These are phyloP conservation scores for Peromyscus polionotus DNA, from an alignment of 2,113 vertebrate species.

Conservation along the genomic window DNA sequence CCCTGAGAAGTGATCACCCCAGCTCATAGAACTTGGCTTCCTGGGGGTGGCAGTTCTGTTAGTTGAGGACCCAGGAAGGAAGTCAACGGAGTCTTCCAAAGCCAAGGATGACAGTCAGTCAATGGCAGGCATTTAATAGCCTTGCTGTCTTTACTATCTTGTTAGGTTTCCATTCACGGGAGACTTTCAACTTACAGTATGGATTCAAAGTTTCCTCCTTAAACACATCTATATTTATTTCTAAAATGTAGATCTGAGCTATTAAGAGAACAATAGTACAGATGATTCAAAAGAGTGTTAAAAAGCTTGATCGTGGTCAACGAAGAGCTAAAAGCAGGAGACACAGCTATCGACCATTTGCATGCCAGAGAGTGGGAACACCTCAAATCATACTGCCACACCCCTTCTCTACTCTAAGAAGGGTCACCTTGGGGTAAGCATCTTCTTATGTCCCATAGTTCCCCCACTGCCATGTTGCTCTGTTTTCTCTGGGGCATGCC, in stretches of 20 bases:
- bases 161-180: not conserved
- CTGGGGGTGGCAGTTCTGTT: not conserved
- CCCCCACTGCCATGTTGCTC: not conserved
- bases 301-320: slow-evolving; percentile 18
- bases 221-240: not conserved
- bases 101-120: not conserved
- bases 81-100: not conserved
- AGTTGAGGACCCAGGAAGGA: not conserved
- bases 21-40: not conserved
- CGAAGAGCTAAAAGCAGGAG: slow-evolving; percentile 21
- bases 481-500: not conserved
- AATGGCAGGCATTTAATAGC: not conserved
- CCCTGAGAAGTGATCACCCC: not conserved
- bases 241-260: not conserved
- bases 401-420: not conserved
- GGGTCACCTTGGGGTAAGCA: not conserved
- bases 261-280: not conserved
- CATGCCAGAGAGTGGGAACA: not conserved
- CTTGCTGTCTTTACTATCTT: not conserved
- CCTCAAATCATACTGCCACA: not conserved
- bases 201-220: not conserved
- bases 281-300: not conserved
- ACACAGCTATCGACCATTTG: not conserved
- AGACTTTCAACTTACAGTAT: not conserved
- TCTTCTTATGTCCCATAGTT: fast-evolving